Base-by-base conservation (phyloP, 2,797 vertebrate genomes). In the Pteronotus mesoamericanus region DNA sequence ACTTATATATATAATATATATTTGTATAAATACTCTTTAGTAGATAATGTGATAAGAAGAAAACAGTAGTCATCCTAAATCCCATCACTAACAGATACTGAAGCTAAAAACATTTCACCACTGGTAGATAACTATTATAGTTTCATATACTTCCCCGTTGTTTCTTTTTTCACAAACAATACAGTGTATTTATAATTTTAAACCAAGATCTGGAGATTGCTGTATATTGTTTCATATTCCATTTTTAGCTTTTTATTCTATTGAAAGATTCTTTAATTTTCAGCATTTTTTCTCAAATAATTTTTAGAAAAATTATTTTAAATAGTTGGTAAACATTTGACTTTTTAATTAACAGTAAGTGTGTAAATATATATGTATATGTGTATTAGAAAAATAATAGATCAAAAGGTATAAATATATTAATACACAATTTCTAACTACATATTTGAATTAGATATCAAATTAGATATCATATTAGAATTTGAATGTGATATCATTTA, bases 361-460 rank as follows among this genome's bases (percentile, higher is more conserved):
- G 5, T 46, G 1, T 78, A n/a, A 26, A 42, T 68, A 12, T 39
- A 19, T 39, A 42, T 74, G 15, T 71, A 7, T 61, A 61, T 86
- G 10, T 61, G 5, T 15, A 16, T 39, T 91, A 79, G 46, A 29
- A 89, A 89, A 94, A 55, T 84, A 92, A 6, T 64, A 5, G 11
- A 82, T 83, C 14, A 59, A 95, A 95, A 39, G 2, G 3, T 74
- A 86, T 69, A 90, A 94, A 89, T 90, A 69, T 69, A 18, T 87
- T 94, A 90, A 69, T 86, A 86, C 34, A 15, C 22, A 32, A 85
- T 22, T 77, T 89, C 59, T 57, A 89, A 55, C 91, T 92, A 74
- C 5, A 59, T 86, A 42, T 83, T 95, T 94, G 24, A 89, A 53
- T 85, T 91, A 66, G 22, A 75, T 91, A n/a, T n/a, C n/a, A n/a